phyloP scores from a whole-genome alignment of 1,140 invertebrate species.

The Drosophila punjabiensis region DNA sequence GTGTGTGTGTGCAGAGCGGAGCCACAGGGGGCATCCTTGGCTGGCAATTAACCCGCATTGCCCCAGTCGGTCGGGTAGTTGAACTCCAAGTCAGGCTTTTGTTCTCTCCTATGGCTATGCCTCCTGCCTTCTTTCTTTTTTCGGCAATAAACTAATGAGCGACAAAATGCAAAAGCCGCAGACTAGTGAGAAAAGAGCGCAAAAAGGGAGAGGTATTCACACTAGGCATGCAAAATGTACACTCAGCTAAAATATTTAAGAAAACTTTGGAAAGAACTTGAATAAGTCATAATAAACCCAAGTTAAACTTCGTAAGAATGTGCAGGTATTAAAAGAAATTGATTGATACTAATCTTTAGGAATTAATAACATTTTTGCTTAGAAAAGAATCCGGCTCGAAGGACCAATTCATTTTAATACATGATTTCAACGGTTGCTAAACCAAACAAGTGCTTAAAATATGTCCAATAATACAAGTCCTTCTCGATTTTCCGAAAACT shows the following conservation, averaged over 20 bases:
- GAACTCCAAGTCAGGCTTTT: slow-evolving; percentile 66
- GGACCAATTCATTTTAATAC: not conserved
- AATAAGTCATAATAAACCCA: not conserved
- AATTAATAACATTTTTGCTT: not conserved
- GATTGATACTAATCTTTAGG: not conserved
- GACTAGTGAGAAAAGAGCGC: slow-evolving; percentile 23
- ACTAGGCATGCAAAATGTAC: slow-evolving; percentile 58
- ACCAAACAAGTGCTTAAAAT: no score
- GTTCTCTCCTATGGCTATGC: slow-evolving; percentile 25
- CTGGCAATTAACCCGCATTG: slow-evolving; percentile 76
- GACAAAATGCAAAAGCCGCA: slow-evolving; percentile 75
- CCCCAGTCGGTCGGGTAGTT: slow-evolving; percentile 62
- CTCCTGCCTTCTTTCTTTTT: slow-evolving; percentile 60
- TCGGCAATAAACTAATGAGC: slow-evolving; percentile 83
- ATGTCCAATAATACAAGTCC: no score
- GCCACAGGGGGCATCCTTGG: slow-evolving; percentile 44
- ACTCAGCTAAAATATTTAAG: not conserved
- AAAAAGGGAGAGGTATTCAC: slow-evolving; percentile 52
- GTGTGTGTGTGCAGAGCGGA: not conserved
- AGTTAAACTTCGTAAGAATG: not conserved
- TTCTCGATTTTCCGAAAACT: no score
- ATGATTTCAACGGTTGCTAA: no score
- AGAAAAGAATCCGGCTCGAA: not conserved
- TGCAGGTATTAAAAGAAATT: not conserved
- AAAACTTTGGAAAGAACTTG: not conserved